Conservation (phyloP, 1,140 invertebrate genomes). For the Drosophila lacteicornis region DNA sequence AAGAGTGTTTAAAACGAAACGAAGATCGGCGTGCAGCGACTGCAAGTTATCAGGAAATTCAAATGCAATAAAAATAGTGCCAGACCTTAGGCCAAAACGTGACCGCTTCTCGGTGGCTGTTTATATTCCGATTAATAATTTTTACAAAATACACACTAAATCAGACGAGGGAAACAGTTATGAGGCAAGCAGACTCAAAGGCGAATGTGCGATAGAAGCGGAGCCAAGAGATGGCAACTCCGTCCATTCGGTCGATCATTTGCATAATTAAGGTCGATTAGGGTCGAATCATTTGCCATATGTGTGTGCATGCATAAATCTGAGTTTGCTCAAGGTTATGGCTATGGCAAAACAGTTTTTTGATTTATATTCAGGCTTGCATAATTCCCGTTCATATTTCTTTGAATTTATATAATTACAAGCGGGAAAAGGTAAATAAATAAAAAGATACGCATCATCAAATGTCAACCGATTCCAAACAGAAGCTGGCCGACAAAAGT, state of each 20-base stretch:
- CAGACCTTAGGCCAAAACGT: constrained; percentile 15
- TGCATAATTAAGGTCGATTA: constrained; percentile 82
- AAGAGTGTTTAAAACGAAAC: constrained; percentile 7
- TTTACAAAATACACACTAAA: constrained; percentile 42
- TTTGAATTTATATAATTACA: constrained; percentile 39
- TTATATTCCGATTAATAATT: constrained; percentile 36
- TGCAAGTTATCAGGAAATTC: constrained; percentile 41
- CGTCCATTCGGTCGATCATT: constrained; percentile 47
- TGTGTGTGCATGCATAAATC: constrained; percentile 42
- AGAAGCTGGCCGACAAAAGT: constrained; percentile 43
- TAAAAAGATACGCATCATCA: constrained; percentile 47
- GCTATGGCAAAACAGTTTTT: constrained; percentile 63
- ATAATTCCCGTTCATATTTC: constrained; percentile 53
- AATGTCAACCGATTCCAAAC: constrained; percentile 49
- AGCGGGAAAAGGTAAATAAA: constrained; percentile 8
- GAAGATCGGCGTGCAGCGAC: constrained; percentile 19
- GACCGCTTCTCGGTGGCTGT: constrained; percentile 9
- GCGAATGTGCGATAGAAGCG: constrained; percentile 8
- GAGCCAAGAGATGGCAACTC: constrained; percentile 31
- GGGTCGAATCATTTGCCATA: constrained; percentile 61
- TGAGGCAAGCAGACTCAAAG: constrained; percentile 40
- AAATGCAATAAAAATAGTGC: constrained; percentile 3
- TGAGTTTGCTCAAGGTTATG: constrained; percentile 73
- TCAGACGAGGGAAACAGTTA: constrained; percentile 59
- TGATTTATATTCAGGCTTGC: constrained; percentile 57